Base-by-base conservation (phyloP, 2,888 invertebrate species). In the Disparrhopalites patrizii region DNA sequence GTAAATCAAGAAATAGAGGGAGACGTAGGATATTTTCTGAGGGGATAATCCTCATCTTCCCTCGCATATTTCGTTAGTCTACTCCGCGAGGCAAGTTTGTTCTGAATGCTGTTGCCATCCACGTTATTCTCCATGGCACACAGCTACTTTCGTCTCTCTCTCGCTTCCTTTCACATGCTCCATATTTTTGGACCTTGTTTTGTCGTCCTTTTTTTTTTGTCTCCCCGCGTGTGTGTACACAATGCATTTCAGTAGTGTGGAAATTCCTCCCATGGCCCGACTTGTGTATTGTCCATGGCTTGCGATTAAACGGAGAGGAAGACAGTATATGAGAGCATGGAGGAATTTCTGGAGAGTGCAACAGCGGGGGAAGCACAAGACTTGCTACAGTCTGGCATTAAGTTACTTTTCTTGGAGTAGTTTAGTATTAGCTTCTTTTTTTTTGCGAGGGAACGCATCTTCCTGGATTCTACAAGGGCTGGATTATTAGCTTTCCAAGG, bases 401-500 rank as follows among this genome's bases (percentile, higher is more conserved):
- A n/a, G 36, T 33, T 7, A 18, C 3, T 40, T 7, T 40, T 40
- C 13, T 40, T 10, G 13, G 13, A 40, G 40, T 15, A 13, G n/a
- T 18, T 10, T 40, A 18, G 4, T 15, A 40, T 18, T 40, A 3
- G 40, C 5, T 47, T 23, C 23, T 40, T 47, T 7, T 23, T 7
- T 10, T 8, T 23, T 7, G 3, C 23, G 25, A 47, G 23, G 47
- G 25, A 20, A 47, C 25, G 31, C 61, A 51, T 50, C 51, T 51
- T 61, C 51, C 2, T n/a, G 61, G 50, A 51, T 61, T 51, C 61
- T 58, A 33, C 36, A n/a, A 38, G 58, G 62, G 50, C 62, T 47
- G 62, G 66, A 66, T 66, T 66, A 66, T 66, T 66, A 66, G 66
- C 66, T 66, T 66, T 66, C 50, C 47, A 60, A 60, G 51, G 51